These are phyloP conservation scores for Buteo buteo DNA, from an alignment of 2,113 vertebrate species.

Conservation along the genomic window DNA sequence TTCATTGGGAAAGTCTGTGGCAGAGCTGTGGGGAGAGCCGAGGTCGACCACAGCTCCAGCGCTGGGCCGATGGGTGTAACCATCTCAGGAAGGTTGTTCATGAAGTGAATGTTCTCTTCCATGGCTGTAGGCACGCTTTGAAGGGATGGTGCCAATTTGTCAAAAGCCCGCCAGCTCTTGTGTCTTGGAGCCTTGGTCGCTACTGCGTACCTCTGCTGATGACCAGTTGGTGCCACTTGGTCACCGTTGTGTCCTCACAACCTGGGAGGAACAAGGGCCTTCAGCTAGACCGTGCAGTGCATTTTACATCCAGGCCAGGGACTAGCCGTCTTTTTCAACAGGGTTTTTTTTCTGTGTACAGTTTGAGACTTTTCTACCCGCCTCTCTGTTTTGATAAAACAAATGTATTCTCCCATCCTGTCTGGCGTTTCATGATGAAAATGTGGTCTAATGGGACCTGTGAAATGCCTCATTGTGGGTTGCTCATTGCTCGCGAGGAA, in stretches of 20 bases:
- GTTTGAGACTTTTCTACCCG: not conserved
- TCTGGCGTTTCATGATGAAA: not conserved
- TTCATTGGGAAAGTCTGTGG: not conserved
- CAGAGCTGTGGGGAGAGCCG: accelerated
- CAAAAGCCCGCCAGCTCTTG: not conserved
- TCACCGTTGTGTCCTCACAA: accelerated
- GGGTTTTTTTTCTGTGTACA: not conserved
- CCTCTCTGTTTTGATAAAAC: constrained; percentile 42
- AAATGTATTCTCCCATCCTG: constrained; percentile 30
- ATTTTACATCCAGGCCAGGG: not conserved
- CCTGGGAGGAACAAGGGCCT: not conserved
- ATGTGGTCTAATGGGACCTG: not conserved
- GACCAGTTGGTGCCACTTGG: not conserved
- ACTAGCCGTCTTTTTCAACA: not conserved
- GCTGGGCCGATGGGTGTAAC: not conserved
- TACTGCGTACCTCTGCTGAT: not conserved
- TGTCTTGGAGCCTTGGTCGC: not conserved
- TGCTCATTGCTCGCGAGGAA: not conserved
- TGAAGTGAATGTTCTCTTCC: not conserved
- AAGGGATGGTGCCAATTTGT: not conserved
- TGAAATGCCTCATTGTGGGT: not conserved
- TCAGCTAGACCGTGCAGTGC: not conserved
- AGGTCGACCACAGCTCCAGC: accelerated
- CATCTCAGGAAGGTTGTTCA: not conserved
- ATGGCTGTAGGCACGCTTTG: not conserved